Percentiles rank a stretch among this genome's conserved stretches.
Conservation (phyloP, 2,113 vertebrate genomes). For the Corapipo altera region DNA sequence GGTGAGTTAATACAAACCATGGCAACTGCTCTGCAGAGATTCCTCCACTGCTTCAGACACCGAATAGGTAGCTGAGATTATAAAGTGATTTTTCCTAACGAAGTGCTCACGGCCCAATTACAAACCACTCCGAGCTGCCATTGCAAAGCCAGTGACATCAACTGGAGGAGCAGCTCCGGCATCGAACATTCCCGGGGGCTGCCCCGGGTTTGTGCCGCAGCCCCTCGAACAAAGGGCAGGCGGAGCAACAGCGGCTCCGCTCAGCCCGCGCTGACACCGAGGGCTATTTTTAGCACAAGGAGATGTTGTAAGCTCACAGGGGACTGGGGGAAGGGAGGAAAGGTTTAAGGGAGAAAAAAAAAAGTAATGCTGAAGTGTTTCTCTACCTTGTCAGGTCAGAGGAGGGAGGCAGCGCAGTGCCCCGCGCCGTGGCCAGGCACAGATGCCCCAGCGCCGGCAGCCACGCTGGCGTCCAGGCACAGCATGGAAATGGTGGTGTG, state of each 20-base stretch:
- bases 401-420: background rate
- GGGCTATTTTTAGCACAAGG: background rate
- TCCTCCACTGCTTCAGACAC: fast-evolving
- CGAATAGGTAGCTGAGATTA: fast-evolving
- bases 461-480: background rate
- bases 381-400: background rate
- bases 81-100: background rate
- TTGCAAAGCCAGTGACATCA: fast-evolving
- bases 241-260: fast-evolving
- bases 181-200: fast-evolving
- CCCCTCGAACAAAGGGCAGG: background rate
- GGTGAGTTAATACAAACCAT: background rate
- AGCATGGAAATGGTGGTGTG: fast-evolving
- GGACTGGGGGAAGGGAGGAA: background rate
- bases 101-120: fast-evolving
- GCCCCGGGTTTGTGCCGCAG: background rate
- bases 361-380: background rate
- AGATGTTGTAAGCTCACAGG: background rate
- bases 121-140: fast-evolving
- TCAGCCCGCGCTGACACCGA: background rate
- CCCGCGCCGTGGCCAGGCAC: fast-evolving
- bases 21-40: background rate
- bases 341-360: background rate
- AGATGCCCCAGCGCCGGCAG: fast-evolving
- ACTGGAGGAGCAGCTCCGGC: fast-evolving